Evolutionary conservation across 37 sponge, comb jelly and placozoan genomes (phyloP).

Genomic region (Cladorhizidae sp.): DNA sequence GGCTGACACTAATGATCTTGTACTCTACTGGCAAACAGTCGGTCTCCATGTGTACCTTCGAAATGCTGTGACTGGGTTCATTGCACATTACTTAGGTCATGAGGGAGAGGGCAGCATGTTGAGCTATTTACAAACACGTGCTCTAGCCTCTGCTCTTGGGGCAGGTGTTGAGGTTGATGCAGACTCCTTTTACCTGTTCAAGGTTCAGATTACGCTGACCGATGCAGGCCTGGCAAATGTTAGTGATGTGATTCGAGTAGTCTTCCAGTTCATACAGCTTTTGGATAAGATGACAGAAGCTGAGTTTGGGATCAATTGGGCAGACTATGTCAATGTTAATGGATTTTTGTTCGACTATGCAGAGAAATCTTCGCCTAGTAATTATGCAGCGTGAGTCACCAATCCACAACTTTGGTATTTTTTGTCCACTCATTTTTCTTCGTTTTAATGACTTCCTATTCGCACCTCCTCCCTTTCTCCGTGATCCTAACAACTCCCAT

Average conservation of each 20-base stretch:
- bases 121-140: conserved; percentile 6
- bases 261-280: conserved; percentile 35
- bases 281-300: conserved; percentile 1
- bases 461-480: neutral
- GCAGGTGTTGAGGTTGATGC: conserved; percentile 33
- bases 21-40: conserved; percentile 55
- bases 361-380: conserved; percentile 6
- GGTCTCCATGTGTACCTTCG: conserved; percentile 19
- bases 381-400: conserved; percentile 45
- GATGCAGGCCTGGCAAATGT: conserved; percentile 26
- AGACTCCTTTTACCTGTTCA: conserved; percentile 41
- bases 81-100: conserved; percentile 48
- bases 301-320: conserved; percentile 24
- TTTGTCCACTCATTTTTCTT: neutral
- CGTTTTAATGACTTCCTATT: conserved; percentile 17
- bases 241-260: conserved; percentile 33
- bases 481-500: neutral
- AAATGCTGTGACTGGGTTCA: conserved; percentile 14
- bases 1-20: conserved; percentile 19
- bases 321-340: neutral
- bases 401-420: neutral
- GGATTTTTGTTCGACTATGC: conserved; percentile 39
- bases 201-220: conserved; percentile 33
- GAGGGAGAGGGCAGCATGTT: conserved; percentile 52
- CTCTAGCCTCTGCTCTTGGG: conserved; percentile 31